Evolutionary conservation across 1,140 invertebrate genomes (phyloP).

Genomic region (Diabrotica undecimpunctata): DNA sequence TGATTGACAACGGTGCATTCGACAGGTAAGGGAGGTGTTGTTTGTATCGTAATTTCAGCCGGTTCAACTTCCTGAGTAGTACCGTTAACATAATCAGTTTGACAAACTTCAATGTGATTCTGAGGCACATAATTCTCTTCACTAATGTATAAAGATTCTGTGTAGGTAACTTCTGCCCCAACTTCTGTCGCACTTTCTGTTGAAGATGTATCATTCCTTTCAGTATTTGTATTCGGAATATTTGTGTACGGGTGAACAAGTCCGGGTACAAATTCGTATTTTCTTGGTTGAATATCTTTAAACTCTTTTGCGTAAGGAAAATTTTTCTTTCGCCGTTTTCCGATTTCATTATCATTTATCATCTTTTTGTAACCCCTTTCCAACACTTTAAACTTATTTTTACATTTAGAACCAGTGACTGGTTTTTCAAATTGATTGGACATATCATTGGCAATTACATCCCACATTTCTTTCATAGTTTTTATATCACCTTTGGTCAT

Average conservation of each 20-base stretch:
- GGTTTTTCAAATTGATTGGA: not conserved
- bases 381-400: slow-evolving; percentile 8
- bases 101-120: not conserved
- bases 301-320: slow-evolving; percentile 5
- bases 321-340: slow-evolving; percentile 5
- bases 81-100: not conserved
- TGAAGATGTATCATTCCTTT: not conserved
- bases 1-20: not conserved
- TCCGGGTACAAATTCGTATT: not conserved
- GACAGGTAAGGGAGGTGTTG: not conserved
- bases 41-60: not conserved
- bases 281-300: not conserved
- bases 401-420: not conserved
- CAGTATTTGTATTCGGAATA: not conserved
- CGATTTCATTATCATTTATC: not conserved
- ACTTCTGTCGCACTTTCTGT: slow-evolving; percentile 1
- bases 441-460: not conserved
- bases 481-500: slow-evolving; percentile 6
- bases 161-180: not conserved
- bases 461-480: slow-evolving; percentile 12
- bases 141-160: not conserved
- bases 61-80: not conserved
- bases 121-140: not conserved
- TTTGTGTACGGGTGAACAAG: not conserved
- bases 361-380: slow-evolving; percentile 8